These are phyloP conservation scores for Argyrosomus regius DNA, from an alignment of 2,797 vertebrate genomes.

Conservation along the genomic window DNA sequence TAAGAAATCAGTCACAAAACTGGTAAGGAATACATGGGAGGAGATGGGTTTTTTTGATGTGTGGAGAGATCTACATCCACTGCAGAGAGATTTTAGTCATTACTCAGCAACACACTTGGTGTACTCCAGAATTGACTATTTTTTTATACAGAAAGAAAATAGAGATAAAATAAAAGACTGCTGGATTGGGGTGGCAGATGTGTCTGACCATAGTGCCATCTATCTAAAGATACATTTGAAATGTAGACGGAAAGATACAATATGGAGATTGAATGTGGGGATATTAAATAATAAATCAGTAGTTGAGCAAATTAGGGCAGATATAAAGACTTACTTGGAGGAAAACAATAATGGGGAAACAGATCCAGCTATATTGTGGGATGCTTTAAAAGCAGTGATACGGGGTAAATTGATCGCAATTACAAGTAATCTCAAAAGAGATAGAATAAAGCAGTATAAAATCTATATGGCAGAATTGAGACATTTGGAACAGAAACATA, in stretches of 20 bases:
- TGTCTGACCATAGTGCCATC: conserved; percentile 31
- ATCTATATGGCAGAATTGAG: too few species aligned
- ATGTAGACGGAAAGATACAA: background rate
- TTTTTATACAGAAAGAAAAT: background rate
- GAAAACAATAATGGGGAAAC: conserved; percentile 20
- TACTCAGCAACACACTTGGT: too few species aligned
- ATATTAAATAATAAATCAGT: too few species aligned
- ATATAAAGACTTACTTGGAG: background rate
- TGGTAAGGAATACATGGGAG: too few species aligned
- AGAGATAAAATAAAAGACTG: background rate
- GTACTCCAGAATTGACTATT: too few species aligned
- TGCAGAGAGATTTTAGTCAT: too few species aligned
- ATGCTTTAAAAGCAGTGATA: conserved; percentile 5
- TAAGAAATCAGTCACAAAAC: too few species aligned
- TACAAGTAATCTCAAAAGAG: too few species aligned
- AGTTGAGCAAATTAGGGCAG: background rate
- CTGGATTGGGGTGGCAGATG: conserved; percentile 20
- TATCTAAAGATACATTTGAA: conserved; percentile 4
- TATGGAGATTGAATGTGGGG: conserved; percentile 23
- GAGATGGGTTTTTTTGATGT: too few species aligned
- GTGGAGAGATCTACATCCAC: too few species aligned
- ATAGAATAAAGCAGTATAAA: too few species aligned
- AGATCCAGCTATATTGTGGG: conserved; percentile 9
- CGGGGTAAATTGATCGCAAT: conserved; percentile 1
- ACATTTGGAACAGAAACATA: too few species aligned